phyloP scores from a whole-genome alignment of 2,113 vertebrate species.

The Nycticorax nycticorax region DNA sequence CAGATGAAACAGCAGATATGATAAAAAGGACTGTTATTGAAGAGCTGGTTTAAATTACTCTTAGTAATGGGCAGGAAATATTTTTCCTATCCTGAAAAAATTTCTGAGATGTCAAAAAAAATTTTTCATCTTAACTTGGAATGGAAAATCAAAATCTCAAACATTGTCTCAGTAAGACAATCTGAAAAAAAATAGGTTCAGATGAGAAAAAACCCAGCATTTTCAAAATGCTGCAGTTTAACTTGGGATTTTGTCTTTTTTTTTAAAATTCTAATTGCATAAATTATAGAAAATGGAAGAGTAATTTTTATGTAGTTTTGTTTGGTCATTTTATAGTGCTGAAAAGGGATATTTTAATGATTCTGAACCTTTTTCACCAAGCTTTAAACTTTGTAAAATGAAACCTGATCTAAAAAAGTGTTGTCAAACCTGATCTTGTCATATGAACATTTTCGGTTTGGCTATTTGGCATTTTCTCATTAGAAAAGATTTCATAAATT shows the following conservation, averaged over 20 bases:
- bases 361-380: background rate
- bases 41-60: background rate
- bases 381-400: background rate
- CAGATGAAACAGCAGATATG: background rate
- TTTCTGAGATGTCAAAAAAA: background rate
- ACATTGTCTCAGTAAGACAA: background rate
- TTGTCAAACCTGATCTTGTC: background rate
- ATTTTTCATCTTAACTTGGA: background rate
- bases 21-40: background rate
- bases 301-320: background rate
- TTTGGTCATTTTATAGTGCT: background rate
- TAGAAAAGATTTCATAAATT: background rate
- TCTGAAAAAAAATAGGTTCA: accelerated
- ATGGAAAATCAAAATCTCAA: background rate
- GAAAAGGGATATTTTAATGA: slow-evolving; percentile 1
- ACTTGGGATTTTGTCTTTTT: background rate
- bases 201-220: background rate
- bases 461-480: background rate
- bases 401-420: background rate
- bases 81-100: background rate
- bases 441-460: background rate
- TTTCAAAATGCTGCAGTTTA: background rate
- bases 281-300: background rate
- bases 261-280: background rate
- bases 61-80: background rate